Base-by-base conservation (phyloP, 2,797 vertebrate genomes). In the Ctenopoma kingsleyae region DNA sequence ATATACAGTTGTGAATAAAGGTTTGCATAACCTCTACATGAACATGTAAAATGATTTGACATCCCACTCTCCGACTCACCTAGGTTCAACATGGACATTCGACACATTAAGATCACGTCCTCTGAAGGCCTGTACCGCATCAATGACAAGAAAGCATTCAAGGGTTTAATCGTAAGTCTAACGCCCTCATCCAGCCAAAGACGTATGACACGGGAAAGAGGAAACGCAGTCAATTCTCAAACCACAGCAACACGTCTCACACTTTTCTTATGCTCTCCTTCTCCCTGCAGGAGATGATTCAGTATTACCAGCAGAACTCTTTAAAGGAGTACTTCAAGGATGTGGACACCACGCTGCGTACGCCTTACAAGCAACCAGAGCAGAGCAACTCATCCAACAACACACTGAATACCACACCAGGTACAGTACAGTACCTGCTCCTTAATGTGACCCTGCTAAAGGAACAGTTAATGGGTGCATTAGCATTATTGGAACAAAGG, bases 101-200 rank as follows among this genome's bases (percentile, higher is more conserved):
- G 97, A 74, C 97, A 98, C 85, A 98, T 99, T 77, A 98, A 95
- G 90, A 95, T 99, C 87, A 96, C 95, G 19, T 94, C 94, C 0
- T 54, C 80, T 0, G 96, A 97, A 30, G 95, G 96, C 6, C 90
- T 98, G 6, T 99, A 92, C 79, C 95, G 96, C 20, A 95, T 99
- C 88, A 98, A 97, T 0, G 97, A 99, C 3, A 97, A 96, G 88
- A 98, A 97, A 85, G 96, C 95, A 0, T 99, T 99, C 90, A 96
- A 94, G 60, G 94, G 96, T 32, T 89, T 98, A 56, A 68, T 85
- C 4, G 97, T 99, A 88, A 90, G 96, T 88, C 10, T 17, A 1
- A 8, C 19, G 4, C 8, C 4, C 9, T 65, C 44, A 47, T 48
- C 19, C 2, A 4, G 3, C 32, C 13, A 25, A 16, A 47, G 17